A percentile compares a stretch with the other conserved stretches of the same genome.
phyloP scores from a whole-genome alignment of 2,888 invertebrate genomes.

The Sepioteuthis lessoniana region DNA sequence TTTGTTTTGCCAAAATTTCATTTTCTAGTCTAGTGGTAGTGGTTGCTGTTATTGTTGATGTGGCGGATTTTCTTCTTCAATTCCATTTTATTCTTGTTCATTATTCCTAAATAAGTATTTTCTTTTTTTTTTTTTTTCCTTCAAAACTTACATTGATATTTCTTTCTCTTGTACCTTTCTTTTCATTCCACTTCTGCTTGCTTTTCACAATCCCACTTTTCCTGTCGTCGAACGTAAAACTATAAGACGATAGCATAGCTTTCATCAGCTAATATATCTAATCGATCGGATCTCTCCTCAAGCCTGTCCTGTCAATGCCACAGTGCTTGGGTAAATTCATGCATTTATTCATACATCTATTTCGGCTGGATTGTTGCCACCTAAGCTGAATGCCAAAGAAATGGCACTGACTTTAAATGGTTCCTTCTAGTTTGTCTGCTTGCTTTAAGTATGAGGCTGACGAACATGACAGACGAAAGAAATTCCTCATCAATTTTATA shows the following conservation, averaged over 20 bases:
- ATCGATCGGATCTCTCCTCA: not conserved
- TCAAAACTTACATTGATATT: not conserved
- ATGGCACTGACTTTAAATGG: not conserved
- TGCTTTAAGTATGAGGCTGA: not conserved
- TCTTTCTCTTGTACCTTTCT: not conserved
- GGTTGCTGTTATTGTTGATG: no score
- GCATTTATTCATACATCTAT: constrained; percentile 14
- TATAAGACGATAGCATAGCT: not conserved
- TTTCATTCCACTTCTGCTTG: not conserved
- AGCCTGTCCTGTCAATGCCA: constrained; percentile 18
- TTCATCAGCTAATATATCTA: not conserved
- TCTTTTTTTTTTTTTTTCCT: not conserved
- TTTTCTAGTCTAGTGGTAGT: no score
- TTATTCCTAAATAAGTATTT: no score
- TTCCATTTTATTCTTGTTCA: no score
- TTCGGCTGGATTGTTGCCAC: constrained; percentile 16
- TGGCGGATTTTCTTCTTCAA: no score
- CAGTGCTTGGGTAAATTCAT: not conserved
- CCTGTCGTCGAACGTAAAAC: not conserved
- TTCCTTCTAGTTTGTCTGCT: not conserved
- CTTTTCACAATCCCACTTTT: not conserved
- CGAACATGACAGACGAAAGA: not conserved
- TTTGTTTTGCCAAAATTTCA: no score
- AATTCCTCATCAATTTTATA: not conserved
- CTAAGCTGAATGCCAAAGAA: constrained; percentile 23